Evolutionary conservation across 2,113 vertebrate genomes (phyloP).

Genomic region (Sturnus vulgaris): DNA sequence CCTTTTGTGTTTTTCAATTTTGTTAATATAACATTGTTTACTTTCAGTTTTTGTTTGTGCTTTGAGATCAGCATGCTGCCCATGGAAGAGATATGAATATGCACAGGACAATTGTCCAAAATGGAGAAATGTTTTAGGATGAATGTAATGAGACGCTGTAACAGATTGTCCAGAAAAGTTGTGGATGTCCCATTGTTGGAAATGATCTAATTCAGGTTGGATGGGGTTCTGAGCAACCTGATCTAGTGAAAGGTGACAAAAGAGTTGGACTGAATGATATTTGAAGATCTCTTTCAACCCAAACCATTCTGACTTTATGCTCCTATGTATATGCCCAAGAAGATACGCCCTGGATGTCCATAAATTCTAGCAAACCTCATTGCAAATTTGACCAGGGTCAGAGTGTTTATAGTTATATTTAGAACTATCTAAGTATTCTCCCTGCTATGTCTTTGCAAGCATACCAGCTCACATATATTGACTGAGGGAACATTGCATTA

Average conservation of each 20-base stretch:
- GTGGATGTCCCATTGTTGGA: background rate
- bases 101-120: background rate
- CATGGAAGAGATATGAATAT: background rate
- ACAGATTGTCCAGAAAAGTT: background rate
- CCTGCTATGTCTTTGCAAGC: background rate
- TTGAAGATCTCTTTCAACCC: background rate
- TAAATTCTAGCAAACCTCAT: background rate
- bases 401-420: fast-evolving
- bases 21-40: background rate
- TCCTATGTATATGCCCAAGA: background rate
- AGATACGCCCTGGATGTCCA: background rate
- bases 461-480: background rate
- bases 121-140: background rate
- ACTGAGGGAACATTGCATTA: background rate
- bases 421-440: background rate
- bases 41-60: background rate
- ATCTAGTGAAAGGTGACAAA: background rate
- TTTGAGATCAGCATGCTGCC: background rate
- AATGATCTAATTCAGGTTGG: background rate
- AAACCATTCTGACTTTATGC: background rate
- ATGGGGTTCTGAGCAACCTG: background rate
- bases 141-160: background rate
- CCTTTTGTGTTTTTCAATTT: background rate
- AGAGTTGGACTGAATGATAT: background rate
- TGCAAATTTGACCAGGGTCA: background rate